phyloP scores from a whole-genome alignment of 1,140 invertebrate species.

The Drosophila repleta region DNA sequence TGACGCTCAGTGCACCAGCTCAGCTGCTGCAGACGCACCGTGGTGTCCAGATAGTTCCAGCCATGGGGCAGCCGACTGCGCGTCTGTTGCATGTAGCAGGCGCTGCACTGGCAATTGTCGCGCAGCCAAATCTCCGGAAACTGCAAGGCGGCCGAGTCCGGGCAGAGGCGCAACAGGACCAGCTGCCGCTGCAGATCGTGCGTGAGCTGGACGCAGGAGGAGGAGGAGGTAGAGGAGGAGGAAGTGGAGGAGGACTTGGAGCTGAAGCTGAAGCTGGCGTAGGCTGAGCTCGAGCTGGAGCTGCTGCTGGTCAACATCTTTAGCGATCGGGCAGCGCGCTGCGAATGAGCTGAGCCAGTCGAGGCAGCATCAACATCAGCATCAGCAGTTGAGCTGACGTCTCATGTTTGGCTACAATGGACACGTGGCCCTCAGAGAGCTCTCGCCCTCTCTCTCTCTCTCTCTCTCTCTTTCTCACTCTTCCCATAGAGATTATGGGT shows the following conservation, averaged over 20 bases:
- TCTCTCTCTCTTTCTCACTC: too few species aligned
- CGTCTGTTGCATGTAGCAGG: conserved; percentile 87
- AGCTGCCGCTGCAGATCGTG: conserved; percentile 34
- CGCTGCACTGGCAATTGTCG: conserved; percentile 88
- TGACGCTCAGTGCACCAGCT: conserved; percentile 39
- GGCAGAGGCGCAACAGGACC: conserved; percentile 35
- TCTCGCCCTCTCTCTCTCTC: not conserved
- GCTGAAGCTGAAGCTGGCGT: too few species aligned
- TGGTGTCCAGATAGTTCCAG: conserved; percentile 65
- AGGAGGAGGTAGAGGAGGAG: too few species aligned
- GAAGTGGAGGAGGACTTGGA: too few species aligned
- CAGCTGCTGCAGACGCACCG: conserved; percentile 51
- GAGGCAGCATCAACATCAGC: not conserved
- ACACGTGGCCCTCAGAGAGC: conserved; percentile 35
- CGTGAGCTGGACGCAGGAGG: conserved; percentile 8
- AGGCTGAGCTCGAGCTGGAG: too few species aligned
- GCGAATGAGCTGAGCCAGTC: too few species aligned
- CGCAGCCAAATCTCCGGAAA: conserved; percentile 88
- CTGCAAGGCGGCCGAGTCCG: conserved; percentile 67
- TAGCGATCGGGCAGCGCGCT: too few species aligned
- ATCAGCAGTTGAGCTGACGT: too few species aligned
- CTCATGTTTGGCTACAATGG: not conserved
- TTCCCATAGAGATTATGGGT: conserved; percentile 6
- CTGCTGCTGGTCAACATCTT: too few species aligned
- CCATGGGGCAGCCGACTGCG: conserved; percentile 85